Evolutionary conservation across 2,888 invertebrate species (phyloP).

Genomic region (Brenthis daphne): DNA sequence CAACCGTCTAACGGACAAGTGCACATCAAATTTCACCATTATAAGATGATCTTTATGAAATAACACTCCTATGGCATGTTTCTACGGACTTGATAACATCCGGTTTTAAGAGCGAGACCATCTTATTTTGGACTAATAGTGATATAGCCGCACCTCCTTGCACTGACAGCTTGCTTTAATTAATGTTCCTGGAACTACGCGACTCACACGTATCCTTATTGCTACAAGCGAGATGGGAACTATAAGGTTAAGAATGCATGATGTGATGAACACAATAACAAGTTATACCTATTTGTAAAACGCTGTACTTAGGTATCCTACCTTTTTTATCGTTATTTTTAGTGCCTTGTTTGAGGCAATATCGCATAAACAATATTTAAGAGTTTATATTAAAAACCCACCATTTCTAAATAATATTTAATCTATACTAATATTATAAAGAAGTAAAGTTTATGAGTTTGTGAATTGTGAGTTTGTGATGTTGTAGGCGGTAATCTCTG

Average conservation of each 20-base stretch:
- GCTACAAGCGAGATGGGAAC: conserved; percentile 46
- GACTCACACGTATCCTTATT: conserved; percentile 60
- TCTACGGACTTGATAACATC: conserved; percentile 26
- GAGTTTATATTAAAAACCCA: no score
- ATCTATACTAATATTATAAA: no score
- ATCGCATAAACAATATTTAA: no score
- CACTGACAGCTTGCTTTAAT: conserved; percentile 75
- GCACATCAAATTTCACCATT: conserved; percentile 45
- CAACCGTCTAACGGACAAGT: conserved; percentile 58
- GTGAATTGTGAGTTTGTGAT: no score
- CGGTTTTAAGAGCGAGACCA: conserved; percentile 47
- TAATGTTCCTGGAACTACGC: conserved; percentile 58
- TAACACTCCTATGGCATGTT: conserved; percentile 6
- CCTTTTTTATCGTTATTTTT: no score
- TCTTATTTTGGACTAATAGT: conserved; percentile 54
- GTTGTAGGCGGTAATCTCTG: no score
- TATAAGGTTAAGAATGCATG: neutral
- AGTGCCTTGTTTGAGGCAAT: no score
- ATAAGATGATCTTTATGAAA: conserved; percentile 22
- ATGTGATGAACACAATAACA: neutral
- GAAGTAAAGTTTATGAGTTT: no score
- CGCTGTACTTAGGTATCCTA: no score
- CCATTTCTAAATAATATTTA: no score
- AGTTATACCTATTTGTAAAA: neutral
- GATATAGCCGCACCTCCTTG: conserved; percentile 74